These are phyloP conservation scores for Pseudolaguvia tuberculata DNA, from an alignment of 2,113 vertebrate genomes.

Conservation along the genomic window DNA sequence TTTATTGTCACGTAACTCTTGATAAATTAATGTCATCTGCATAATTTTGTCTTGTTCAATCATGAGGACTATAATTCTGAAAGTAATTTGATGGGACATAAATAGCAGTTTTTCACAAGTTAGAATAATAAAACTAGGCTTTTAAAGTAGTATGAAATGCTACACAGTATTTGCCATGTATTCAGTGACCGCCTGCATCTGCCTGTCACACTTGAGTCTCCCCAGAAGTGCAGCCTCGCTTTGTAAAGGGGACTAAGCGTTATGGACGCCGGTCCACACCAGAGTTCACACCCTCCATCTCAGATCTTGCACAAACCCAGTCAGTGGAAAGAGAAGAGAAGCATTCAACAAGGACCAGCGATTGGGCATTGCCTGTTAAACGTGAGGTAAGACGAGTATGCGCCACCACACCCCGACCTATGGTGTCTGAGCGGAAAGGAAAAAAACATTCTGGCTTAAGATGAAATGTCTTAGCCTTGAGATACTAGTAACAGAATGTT, in stretches of 20 bases:
- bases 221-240: conserved; percentile 85
- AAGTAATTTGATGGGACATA: not conserved
- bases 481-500: not conserved
- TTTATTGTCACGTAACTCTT: no score
- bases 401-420: not conserved
- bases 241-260: conserved; percentile 86
- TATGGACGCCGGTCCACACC: conserved; percentile 87
- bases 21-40: not conserved
- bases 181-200: not conserved
- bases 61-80: not conserved
- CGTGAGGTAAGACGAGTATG: conserved; percentile 71
- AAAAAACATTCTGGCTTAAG: not conserved
- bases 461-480: conserved; percentile 10
- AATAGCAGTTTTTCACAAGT: not conserved
- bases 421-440: no score
- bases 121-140: not conserved
- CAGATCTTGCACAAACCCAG: conserved; percentile 65
- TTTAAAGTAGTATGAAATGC: not conserved
- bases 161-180: not conserved
- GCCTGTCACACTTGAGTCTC: conserved; percentile 61
- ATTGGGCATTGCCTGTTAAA: conserved; percentile 62
- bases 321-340: conserved; percentile 53
- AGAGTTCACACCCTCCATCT: conserved; percentile 68
- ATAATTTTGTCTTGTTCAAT: not conserved
- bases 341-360: conserved; percentile 51